Percentiles rank a stretch among this genome's conserved stretches.
Evolutionary conservation across 1,140 invertebrate species (phyloP).

Genomic region (Heterodera carotae): DNA sequence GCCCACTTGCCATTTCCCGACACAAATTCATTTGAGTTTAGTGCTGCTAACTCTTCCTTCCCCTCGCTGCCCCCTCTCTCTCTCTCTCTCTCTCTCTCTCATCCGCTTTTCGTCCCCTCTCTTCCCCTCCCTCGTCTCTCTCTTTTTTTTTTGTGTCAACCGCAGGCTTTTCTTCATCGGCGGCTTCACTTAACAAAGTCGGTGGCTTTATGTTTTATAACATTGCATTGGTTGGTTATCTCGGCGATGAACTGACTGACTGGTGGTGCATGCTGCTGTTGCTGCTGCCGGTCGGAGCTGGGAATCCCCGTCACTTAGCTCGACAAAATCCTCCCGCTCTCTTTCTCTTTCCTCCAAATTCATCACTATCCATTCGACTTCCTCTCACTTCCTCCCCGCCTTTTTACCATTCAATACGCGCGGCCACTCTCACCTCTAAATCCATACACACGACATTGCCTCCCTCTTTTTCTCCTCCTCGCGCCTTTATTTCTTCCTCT

Average conservation of each 20-base stretch:
- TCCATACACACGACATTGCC: not conserved
- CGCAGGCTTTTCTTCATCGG: not conserved
- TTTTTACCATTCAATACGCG: not conserved
- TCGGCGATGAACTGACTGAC: too few species aligned
- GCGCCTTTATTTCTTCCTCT: not conserved
- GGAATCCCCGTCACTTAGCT: not conserved
- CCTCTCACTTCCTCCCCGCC: not conserved
- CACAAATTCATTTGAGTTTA: not conserved
- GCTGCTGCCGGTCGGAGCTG: too few species aligned
- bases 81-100: not conserved
- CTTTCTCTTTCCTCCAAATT: not conserved
- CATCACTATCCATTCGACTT: constrained; percentile 8
- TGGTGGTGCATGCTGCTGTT: too few species aligned
- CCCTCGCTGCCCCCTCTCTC: not conserved
- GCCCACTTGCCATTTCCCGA: not conserved
- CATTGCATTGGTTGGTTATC: constrained; percentile 9
- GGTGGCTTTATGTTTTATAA: too few species aligned
- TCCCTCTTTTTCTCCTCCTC: not conserved
- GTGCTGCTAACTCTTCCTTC: not conserved
- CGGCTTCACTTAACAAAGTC: not conserved
- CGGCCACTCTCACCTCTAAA: not conserved
- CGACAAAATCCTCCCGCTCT: not conserved
- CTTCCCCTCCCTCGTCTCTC: not conserved
- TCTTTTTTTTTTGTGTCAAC: not conserved
- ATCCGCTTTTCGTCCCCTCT: not conserved